Base-by-base conservation (phyloP, 2,113 vertebrate species). In the Pollimyrus isidori region DNA sequence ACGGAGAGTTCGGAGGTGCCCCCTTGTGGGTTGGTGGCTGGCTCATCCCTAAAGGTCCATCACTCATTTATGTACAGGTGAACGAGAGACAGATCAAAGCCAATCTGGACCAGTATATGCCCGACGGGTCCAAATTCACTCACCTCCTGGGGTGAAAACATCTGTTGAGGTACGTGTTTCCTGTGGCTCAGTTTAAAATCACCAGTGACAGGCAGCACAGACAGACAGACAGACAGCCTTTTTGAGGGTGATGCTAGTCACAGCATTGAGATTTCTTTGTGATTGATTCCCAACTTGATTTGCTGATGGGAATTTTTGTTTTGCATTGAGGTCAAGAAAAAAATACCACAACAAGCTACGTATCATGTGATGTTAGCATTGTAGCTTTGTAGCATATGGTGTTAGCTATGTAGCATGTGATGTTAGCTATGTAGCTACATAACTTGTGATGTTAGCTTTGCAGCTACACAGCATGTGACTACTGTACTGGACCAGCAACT, bases 131-230 rank as follows among this genome's bases (percentile, higher is more conserved):
- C 30, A n/a, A 53, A 30, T 17, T 87, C 30, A 56, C 50, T 26
- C 30, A 30, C 85, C 85, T 87, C 85, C 85, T 87, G 50, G 85
- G 4, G 50, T 56, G 85, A 87, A 35, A 39, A 87, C 85, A 53
- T 53, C 48, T 87, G 85, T 39, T 87, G n/a, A 56, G 26, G 73
- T 42, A 21, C 49, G 30, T 53, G 50, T 30, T 35, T 87, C 50
- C 50, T 3, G 46, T 48, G 50, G 49, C 50, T 45, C 82, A 48
- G 21, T n/a, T 84, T 84, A 48, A 45, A 46, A 45, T 84, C 82
- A 48, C 45, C 35, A 48, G 48, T 53, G 50, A n/a, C 50, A 15
- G n/a, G 21, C 30, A 21, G 85, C 17, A 0, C 13, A 35, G 35
- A 35, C 35, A 35, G 35, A 35, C 35, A 35, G 35, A 35, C 35